Evolutionary conservation across 2,888 invertebrate species (phyloP).

Genomic region (Pollenia labialis): DNA sequence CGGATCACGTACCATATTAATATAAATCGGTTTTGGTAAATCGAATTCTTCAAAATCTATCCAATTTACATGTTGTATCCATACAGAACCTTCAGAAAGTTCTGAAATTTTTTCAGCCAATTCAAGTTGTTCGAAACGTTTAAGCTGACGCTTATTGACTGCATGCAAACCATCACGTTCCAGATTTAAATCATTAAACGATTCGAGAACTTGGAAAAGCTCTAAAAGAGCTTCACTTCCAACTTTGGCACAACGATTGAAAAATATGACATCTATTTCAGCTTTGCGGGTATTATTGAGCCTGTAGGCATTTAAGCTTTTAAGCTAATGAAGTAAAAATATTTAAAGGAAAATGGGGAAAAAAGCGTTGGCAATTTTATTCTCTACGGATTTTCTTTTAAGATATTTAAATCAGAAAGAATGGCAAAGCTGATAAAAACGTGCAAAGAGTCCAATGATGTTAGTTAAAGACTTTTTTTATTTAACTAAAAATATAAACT

Average conservation of each 20-base stretch:
- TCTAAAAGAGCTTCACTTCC: slow-evolving; percentile 96
- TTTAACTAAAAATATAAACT: no score
- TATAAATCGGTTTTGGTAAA: slow-evolving; percentile 91
- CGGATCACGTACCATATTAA: slow-evolving; percentile 93
- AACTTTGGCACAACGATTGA: slow-evolving; percentile 96
- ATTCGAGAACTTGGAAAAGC: slow-evolving; percentile 77
- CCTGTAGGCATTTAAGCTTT: slow-evolving; percentile 73
- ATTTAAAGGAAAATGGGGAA: background rate
- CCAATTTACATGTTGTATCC: slow-evolving; percentile 94
- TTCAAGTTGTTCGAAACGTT: slow-evolving; percentile 89
- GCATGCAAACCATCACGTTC: slow-evolving; percentile 84
- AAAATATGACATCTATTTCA: slow-evolving; percentile 90
- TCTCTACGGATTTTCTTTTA: background rate
- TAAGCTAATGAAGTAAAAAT: slow-evolving; percentile 2
- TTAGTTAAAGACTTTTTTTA: no score
- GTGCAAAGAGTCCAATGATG: background rate
- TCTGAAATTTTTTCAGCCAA: slow-evolving; percentile 88
- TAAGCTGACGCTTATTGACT: slow-evolving; percentile 77
- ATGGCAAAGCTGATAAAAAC: slow-evolving; percentile 1
- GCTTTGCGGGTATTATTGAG: slow-evolving; percentile 92
- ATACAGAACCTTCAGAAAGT: slow-evolving; percentile 90
- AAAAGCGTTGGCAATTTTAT: background rate
- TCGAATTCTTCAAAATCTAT: slow-evolving; percentile 92
- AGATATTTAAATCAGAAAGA: background rate
- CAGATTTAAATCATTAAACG: slow-evolving; percentile 83